Base-by-base conservation (phyloP, 2,113 vertebrate species). In the Cyphomyrus plagiostoma region DNA sequence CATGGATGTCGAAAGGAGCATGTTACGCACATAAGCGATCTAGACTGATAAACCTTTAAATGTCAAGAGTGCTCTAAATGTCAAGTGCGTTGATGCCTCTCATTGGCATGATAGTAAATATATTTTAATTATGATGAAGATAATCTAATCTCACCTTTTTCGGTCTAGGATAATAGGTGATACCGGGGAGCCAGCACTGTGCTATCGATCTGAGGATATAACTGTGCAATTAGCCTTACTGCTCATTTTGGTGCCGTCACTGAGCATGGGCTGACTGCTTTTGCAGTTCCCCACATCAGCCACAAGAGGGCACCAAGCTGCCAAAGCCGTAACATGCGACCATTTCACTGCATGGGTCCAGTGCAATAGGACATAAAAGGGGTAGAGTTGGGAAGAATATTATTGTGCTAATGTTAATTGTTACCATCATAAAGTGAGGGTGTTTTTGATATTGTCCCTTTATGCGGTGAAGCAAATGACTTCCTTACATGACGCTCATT, bases 21-120 rank as follows among this genome's bases (percentile, higher is more conserved):
- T 4, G 48, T 46, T 49, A 49, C 13, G 48, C 45, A 42, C 23
- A 50, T 86, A 49, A 86, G 45, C 23, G 46, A 48, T 86, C 46
- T n/a, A 49, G 83, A 8, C 13, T 88, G 39, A 21, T 26, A 58
- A 70, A n/a, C 58, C 53, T 62, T 39, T 46, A 88, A 88, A 88
- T 58, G 58, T 70, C 58, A 88, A 88, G 87, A 66, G 56, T 46
- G 19, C 58, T 88, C 58, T 88, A 58, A 88, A 88, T 88, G 87
- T 62, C 87, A 88, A 88, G 52, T 39, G 42, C 30, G 11, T 88
- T 88, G 87, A 66, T 30, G 19, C 42, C 58, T 88, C 58, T 56
- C 56, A 4, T 88, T 86, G 26, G 15, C 48, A 86, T 17, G 23
- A 26, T 13, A 23, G 83, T 86, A 86, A 86, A 86, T 86, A 50